phyloP scores from a whole-genome alignment of 2,113 vertebrate species.

The Cyanocitta stelleri region DNA sequence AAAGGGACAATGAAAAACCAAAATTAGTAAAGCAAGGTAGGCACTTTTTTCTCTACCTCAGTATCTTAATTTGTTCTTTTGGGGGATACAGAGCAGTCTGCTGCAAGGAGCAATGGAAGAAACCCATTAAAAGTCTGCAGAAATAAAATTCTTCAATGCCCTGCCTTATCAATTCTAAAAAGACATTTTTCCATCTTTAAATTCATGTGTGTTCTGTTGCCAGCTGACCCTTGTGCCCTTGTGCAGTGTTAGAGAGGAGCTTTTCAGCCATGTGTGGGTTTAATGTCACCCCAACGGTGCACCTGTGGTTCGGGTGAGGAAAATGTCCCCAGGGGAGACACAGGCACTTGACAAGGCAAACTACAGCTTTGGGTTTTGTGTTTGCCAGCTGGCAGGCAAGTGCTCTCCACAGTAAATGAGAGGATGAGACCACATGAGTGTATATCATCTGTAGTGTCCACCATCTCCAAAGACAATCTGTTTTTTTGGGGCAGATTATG shows the following conservation, averaged over 20 bases:
- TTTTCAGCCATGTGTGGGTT: not conserved
- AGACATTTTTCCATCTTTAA: not conserved
- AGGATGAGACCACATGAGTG: not conserved
- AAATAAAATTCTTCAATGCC: not conserved
- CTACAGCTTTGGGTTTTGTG: not conserved
- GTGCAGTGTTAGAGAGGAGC: not conserved
- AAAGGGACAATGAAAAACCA: not conserved
- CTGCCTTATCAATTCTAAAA: not conserved
- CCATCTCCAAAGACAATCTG: not conserved
- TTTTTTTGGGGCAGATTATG: accelerated
- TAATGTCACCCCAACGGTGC: not conserved
- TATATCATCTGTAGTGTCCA: not conserved
- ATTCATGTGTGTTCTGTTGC: not conserved
- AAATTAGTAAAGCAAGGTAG: not conserved
- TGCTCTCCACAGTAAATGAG: not conserved
- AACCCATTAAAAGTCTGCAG: not conserved
- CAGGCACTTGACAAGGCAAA: not conserved
- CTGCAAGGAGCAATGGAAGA: not conserved
- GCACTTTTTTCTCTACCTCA: not conserved
- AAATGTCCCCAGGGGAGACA: not conserved
- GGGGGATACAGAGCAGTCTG: not conserved
- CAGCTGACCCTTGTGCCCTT: not conserved
- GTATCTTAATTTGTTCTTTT: not conserved
- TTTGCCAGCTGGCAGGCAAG: not conserved
- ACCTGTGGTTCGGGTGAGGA: not conserved